Evolutionary conservation across 2,797 vertebrate species (phyloP).

Genomic region (Microctenopoma stevenorrisi): DNA sequence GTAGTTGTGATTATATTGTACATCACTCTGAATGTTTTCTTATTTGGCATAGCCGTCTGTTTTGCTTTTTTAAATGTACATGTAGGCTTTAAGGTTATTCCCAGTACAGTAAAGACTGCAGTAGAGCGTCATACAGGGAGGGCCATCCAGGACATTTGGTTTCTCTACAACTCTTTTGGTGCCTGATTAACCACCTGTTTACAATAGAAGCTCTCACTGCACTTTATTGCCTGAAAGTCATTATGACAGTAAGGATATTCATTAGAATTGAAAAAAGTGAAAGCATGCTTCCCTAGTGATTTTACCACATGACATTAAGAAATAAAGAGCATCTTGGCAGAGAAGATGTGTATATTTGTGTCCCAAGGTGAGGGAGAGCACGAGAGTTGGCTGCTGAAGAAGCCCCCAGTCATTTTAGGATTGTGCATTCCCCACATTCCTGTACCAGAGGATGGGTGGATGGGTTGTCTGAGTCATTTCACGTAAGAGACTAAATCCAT

Average conservation of each 20-base stretch:
- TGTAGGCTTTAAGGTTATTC: neutral
- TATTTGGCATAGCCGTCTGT: neutral
- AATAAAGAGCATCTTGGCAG: neutral
- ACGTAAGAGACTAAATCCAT: slow-evolving; percentile 2
- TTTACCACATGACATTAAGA: slow-evolving; percentile 13
- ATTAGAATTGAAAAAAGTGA: neutral
- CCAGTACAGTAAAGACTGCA: neutral
- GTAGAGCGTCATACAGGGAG: slow-evolving; percentile 2
- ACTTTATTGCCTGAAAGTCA: neutral
- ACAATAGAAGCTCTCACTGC: slow-evolving; percentile 11
- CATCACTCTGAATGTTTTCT: neutral
- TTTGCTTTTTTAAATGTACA: neutral
- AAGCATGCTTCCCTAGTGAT: slow-evolving; percentile 1
- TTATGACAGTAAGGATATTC: slow-evolving; percentile 9
- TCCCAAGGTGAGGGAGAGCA: slow-evolving; percentile 21
- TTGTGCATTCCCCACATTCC: slow-evolving; percentile 75
- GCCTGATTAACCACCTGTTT: slow-evolving; percentile 21
- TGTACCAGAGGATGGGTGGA: slow-evolving; percentile 55
- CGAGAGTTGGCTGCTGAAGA: slow-evolving; percentile 36
- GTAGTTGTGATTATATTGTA: too few species aligned
- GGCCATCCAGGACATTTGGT: slow-evolving; percentile 4
- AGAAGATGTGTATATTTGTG: slow-evolving; percentile 1
- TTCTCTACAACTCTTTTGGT: slow-evolving; percentile 10
- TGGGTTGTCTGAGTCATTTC: neutral
- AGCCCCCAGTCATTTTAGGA: slow-evolving; percentile 43